Evolutionary conservation across 2,888 invertebrate genomes (phyloP).

Genomic region (Sipunculus nudus): DNA sequence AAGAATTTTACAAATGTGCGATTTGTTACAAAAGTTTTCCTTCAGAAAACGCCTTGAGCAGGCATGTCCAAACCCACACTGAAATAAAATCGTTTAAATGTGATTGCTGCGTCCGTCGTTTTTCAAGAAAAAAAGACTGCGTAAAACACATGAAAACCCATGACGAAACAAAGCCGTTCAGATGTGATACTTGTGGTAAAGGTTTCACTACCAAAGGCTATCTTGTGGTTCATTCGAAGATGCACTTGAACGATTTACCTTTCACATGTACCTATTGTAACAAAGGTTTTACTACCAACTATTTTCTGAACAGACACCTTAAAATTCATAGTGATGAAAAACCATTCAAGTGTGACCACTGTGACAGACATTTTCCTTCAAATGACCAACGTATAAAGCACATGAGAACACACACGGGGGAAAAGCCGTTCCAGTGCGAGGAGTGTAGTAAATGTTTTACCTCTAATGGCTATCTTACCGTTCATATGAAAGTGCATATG

Average conservation of each 20-base stretch:
- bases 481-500: background rate
- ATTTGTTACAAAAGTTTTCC: constrained; percentile 3
- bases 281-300: too few relatives aligned
- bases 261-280: too few relatives aligned
- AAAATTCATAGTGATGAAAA: constrained; percentile 13
- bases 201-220: constrained; percentile 1
- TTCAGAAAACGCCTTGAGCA: background rate
- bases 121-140: background rate
- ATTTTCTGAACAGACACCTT: constrained; percentile 13
- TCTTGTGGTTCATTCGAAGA: background rate
- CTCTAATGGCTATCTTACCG: background rate
- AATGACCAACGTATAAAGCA: constrained; percentile 3
- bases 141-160: constrained; percentile 12
- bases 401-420: background rate
- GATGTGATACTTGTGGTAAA: constrained; percentile 16
- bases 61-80: constrained; percentile 6
- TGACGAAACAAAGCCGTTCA: constrained; percentile 12
- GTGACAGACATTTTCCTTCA: constrained; percentile 7
- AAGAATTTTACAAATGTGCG: background rate
- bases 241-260: too few relatives aligned
- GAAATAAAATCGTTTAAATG: constrained; percentile 3
- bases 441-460: background rate
- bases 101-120: background rate
- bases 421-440: background rate
- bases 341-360: constrained; percentile 10